These are phyloP conservation scores for Synergus laeviventris DNA, from an alignment of 2,888 invertebrate species.

Conservation along the genomic window DNA sequence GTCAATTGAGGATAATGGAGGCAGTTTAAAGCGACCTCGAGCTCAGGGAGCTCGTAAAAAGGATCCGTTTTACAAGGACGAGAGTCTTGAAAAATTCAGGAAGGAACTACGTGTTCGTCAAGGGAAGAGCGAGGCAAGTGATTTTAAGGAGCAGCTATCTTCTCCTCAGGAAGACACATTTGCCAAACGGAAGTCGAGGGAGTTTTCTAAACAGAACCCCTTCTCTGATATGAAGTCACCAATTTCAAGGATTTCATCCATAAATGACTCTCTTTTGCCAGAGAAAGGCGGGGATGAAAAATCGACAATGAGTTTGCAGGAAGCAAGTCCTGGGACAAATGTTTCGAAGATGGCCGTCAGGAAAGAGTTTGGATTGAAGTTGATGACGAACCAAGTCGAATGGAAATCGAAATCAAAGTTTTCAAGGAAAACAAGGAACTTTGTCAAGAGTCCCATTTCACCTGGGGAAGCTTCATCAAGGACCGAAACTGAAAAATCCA, in stretches of 20 bases:
- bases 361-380: conserved; percentile 62
- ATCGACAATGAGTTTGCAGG: neutral
- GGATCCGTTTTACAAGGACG: conserved; percentile 20
- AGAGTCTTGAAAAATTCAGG: conserved; percentile 39
- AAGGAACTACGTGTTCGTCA: neutral
- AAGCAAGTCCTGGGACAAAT: conserved; percentile 15
- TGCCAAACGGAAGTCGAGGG: conserved; percentile 1
- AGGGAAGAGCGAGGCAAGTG: conserved; percentile 4
- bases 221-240: neutral
- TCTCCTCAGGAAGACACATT: neutral
- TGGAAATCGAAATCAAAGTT: conserved; percentile 50
- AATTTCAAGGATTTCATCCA: neutral
- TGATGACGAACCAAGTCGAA: conserved; percentile 54
- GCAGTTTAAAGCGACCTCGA: conserved; percentile 46
- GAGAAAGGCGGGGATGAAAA: conserved; percentile 1
- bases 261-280: neutral
- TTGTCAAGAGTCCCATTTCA: conserved; percentile 7
- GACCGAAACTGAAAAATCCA: conserved; percentile 27
- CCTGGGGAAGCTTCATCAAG: conserved; percentile 22
- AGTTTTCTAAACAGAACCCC: neutral
- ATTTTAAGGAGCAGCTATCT: neutral
- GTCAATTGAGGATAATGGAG: conserved; percentile 51
- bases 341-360: conserved; percentile 48
- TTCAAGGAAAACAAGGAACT: conserved; percentile 43
- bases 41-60: conserved; percentile 40